Evolutionary conservation across 2,113 vertebrate species (phyloP), one percentile per base, ranked within the genome.

Genomic region (Nothobranchius kuhntae): DNA sequence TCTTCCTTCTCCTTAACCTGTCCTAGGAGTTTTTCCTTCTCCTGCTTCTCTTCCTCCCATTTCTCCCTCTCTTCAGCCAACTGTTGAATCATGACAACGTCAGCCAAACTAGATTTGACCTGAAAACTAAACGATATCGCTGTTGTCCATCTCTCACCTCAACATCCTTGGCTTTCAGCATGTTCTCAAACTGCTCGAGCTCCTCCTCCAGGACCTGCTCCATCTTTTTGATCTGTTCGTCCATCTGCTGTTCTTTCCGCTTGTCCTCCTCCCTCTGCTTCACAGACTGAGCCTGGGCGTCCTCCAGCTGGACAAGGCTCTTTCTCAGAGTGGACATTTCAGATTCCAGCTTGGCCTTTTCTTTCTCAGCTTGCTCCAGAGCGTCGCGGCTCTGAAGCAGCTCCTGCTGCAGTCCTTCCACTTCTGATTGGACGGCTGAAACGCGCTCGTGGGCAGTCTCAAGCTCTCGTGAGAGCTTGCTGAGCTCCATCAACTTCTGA

Each of bases 101-200:
- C 3, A 1, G 54, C 26, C 4, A 63, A 4, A 13, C 7, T 15
- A 11, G 6, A 21, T 38, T 45, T 24, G 35, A 54, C 53, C 24
- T 30, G 26, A 6, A 26, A 59, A 59, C 30, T 14, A 65, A 53
- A 40, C 24, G 0, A 7, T 44, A 3, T 46, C 21, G 9, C 9
- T 9, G 0, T 1, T 7, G 10, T 5, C 2, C 50, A 3, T 26
- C 9, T 65, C 77, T 59, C 46, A 93, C 87, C 87, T 94, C 91
- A 2, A 76, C 54, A 40, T 86, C 88, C 68, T 89, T 95, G 21
- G 76, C 73, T 73, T 93, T 90, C 9, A 96, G 82, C 35, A 89
- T 87, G 58, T 83, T 83, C 68, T 94, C 86, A 80, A 94, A 94
- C 54, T 74, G 89, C 61, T 92, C 81, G 46, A 92, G 91, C 73